Percentiles rank a stretch among this genome's conserved stretches.
Conservation (phyloP, 1,140 invertebrate genomes). For the Drosophila melanogaster region Release_6_plus_ISO1_MT NT_033777.3:28778501-28779000, state of each 20-base stretch:
- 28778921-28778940: constrained; percentile 39
- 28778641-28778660: constrained; percentile 44
- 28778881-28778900: constrained; percentile 84
- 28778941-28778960: background rate
- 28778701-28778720: constrained; percentile 25
- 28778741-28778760: constrained; percentile 12
- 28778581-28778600: constrained; percentile 44
- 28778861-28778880: constrained; percentile 81
- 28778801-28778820: constrained; percentile 74
- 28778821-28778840: constrained; percentile 78
- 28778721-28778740: constrained; percentile 15
- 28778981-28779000: constrained; percentile 20
- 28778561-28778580: constrained; percentile 74
- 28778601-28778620: background rate
- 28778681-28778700: constrained; percentile 79
- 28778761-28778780: constrained; percentile 21
- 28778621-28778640: background rate
- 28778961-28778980: background rate
- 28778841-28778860: constrained; percentile 83
- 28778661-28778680: constrained; percentile 80
- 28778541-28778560: constrained; percentile 79
- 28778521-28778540: constrained; percentile 64
- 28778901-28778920: constrained; percentile 83
- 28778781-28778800: constrained; percentile 62
- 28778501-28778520: constrained; percentile 71